Conservation (phyloP, 2,113 vertebrate species). For the Larimichthys crocea region DNA sequence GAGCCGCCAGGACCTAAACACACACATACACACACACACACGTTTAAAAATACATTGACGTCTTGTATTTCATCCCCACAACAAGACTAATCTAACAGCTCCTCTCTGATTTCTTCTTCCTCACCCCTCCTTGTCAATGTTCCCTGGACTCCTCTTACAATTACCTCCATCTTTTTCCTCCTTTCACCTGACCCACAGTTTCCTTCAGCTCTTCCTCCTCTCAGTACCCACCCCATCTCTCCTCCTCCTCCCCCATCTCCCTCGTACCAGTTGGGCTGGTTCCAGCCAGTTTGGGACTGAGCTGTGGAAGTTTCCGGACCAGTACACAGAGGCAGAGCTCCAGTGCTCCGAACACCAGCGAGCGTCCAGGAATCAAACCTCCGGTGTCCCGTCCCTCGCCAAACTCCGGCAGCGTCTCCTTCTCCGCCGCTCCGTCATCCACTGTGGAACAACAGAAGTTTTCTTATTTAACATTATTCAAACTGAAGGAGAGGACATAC, state of each 20-base stretch:
- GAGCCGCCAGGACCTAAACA: slow-evolving; percentile 75
- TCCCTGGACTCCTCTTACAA: no score
- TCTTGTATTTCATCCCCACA: no score
- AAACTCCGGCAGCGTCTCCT: slow-evolving; percentile 95
- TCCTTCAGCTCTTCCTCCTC: not conserved
- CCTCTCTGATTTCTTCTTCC: no score
- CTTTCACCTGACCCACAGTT: not conserved
- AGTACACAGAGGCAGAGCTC: slow-evolving; percentile 93
- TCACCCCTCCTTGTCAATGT: no score
- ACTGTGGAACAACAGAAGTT: slow-evolving; percentile 77
- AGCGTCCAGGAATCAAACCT: slow-evolving; percentile 92
- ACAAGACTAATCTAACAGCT: no score
- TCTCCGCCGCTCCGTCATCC: slow-evolving; percentile 97
- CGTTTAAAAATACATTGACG: no score
- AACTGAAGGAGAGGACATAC: not conserved
- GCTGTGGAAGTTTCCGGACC: slow-evolving; percentile 91
- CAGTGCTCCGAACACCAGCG: slow-evolving; percentile 92
- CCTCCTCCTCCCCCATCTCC: not conserved
- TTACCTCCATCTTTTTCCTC: no score
- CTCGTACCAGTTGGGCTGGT: slow-evolving; percentile 66
- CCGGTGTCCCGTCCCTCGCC: slow-evolving; percentile 96
- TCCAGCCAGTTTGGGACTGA: slow-evolving; percentile 91
- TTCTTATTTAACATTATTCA: not conserved
- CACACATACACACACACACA: slow-evolving; percentile 12
- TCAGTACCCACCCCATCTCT: not conserved